Percentiles rank a stretch among this genome's conserved stretches.
Conservation (phyloP, 1,140 invertebrate genomes). For the Lordiphosa stackelbergi region DNA sequence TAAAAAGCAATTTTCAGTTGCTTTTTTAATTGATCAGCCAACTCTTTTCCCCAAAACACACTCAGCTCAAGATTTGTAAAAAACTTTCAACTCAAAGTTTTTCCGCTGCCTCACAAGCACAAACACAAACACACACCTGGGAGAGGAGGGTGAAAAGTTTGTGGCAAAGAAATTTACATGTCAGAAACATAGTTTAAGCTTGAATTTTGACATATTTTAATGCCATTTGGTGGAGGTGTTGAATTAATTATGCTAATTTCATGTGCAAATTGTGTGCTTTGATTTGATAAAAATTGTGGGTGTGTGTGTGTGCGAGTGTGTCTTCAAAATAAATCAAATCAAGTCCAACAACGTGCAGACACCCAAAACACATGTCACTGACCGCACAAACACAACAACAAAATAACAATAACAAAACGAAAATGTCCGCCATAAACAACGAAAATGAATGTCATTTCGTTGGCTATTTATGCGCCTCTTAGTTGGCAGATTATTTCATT, state of each 20-base stretch:
- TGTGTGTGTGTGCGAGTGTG: conserved; percentile 48
- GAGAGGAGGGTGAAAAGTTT: conserved; percentile 20
- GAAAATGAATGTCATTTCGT: conserved; percentile 66
- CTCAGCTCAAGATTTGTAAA: no score
- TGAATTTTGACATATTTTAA: no score
- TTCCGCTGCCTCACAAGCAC: no score
- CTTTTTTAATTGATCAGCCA: conserved; percentile 16
- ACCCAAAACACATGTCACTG: conserved; percentile 59
- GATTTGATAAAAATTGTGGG: conserved; percentile 60
- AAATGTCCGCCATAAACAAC: conserved; percentile 58
- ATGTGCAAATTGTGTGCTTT: conserved; percentile 62
- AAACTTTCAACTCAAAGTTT: conserved; percentile 30
- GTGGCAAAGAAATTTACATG: conserved; percentile 35
- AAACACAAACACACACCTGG: neutral
- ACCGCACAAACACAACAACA: conserved; percentile 43
- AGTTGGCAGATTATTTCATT: conserved; percentile 73
- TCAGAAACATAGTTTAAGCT: conserved; percentile 11
- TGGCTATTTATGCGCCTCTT: conserved; percentile 69
- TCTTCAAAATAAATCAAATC: conserved; percentile 60
- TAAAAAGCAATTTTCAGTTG: no score
- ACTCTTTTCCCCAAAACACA: no score
- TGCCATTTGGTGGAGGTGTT: conserved; percentile 11
- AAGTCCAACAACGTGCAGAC: conserved; percentile 31
- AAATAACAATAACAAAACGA: conserved; percentile 18
- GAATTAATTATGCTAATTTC: conserved; percentile 71